phyloP scores from a whole-genome alignment of 2,113 vertebrate species.

The Onychorhynchus coronatus region DNA sequence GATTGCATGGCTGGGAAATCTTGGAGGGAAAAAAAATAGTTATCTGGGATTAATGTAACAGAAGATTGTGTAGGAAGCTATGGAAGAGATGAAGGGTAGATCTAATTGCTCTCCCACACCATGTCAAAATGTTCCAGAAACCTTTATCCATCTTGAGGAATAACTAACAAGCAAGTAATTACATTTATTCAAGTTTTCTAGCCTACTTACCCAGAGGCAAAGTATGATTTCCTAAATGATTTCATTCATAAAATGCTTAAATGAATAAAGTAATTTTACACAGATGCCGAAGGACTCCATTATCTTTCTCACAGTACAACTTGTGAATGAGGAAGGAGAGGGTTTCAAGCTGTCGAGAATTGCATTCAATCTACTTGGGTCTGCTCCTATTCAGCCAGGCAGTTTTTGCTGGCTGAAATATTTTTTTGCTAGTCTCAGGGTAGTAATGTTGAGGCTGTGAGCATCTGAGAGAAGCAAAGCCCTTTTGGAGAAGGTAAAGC shows the following conservation, averaged over 20 bases:
- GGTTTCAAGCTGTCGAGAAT: background rate
- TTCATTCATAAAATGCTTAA: constrained; percentile 20
- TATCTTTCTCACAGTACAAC: background rate
- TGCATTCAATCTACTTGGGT: background rate
- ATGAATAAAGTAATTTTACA: background rate
- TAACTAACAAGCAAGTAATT: constrained; percentile 13
- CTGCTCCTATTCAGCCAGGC: background rate
- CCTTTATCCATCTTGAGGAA: background rate
- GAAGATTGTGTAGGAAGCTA: background rate
- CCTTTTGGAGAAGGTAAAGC: background rate
- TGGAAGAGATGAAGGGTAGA: background rate
- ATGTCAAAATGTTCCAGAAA: background rate
- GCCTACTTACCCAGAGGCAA: constrained; percentile 14
- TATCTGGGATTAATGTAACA: background rate
- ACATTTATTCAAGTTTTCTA: background rate
- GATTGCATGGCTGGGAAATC: background rate
- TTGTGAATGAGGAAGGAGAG: background rate
- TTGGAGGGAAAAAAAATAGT: background rate
- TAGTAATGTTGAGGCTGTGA: background rate
- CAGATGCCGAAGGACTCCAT: background rate
- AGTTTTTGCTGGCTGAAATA: background rate
- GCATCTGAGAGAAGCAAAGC: background rate
- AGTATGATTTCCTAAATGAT: background rate
- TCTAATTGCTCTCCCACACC: background rate
- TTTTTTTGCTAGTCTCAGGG: background rate